Evolutionary conservation across 2,888 invertebrate species (phyloP).

Genomic region (Archips crataeganus): DNA sequence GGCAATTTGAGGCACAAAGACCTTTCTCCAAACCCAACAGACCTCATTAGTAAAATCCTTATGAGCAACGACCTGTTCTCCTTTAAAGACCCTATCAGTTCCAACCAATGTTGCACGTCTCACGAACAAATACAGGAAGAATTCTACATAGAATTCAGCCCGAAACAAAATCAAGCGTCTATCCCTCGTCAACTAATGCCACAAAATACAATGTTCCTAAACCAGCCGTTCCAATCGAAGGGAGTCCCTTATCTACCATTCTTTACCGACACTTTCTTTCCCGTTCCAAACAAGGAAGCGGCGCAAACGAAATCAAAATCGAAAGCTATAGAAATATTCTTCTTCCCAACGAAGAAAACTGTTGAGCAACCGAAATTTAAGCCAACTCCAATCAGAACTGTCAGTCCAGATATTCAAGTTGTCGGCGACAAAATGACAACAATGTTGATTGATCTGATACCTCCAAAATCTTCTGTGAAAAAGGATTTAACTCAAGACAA

Average conservation of each 20-base stretch:
- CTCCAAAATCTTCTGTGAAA: conserved; percentile 56
- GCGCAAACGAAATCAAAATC: conserved; percentile 52
- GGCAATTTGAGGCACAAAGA: conserved; percentile 54
- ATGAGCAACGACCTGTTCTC: conserved; percentile 66
- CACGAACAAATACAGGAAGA: conserved; percentile 70
- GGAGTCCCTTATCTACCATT: conserved; percentile 55
- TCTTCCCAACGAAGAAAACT: conserved; percentile 69
- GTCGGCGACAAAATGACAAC: conserved; percentile 65
- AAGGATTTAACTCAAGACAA: conserved; percentile 62
- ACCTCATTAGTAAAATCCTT: conserved; percentile 67
- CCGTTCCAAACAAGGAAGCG: conserved; percentile 52
- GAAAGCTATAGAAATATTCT: conserved; percentile 69
- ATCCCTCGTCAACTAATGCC: conserved; percentile 36
- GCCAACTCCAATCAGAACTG: conserved; percentile 44
- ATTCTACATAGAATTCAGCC: conserved; percentile 63
- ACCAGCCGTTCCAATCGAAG: conserved; percentile 22
- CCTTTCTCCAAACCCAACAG: conserved; percentile 53
- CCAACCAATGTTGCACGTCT: conserved; percentile 70
- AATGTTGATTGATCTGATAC: conserved; percentile 45
- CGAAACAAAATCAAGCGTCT: conserved; percentile 50
- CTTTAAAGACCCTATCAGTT: conserved; percentile 57
- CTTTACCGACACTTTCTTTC: conserved; percentile 55
- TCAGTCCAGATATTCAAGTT: conserved; percentile 60
- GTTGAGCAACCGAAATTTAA: conserved; percentile 46
- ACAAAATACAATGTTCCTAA: not conserved